phyloP scores from a whole-genome alignment of 1,140 invertebrate species.

The Monomorium pharaonis region DNA sequence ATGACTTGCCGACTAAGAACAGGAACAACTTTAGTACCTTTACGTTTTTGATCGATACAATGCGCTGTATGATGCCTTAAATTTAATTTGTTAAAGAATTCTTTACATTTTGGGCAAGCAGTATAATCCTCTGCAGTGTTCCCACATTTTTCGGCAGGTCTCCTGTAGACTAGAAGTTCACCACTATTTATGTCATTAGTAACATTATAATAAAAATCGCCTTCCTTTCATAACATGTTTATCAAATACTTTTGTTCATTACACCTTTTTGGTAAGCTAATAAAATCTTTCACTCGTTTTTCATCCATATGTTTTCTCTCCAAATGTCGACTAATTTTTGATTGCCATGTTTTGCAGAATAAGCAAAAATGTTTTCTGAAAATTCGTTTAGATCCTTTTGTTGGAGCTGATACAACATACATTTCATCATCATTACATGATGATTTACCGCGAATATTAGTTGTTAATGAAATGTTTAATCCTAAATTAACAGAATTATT shows the following conservation, averaged over 20 bases:
- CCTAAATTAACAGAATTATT: background rate
- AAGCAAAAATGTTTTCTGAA: conserved; percentile 34
- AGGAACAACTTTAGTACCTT: background rate
- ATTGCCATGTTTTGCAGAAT: conserved; percentile 39
- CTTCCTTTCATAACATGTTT: background rate
- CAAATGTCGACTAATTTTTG: conserved; percentile 21
- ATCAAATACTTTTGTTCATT: background rate
- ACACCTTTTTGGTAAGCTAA: background rate
- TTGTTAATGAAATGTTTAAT: conserved; percentile 17
- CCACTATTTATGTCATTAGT: conserved; percentile 9
- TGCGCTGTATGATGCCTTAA: background rate
- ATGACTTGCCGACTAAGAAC: conserved; percentile 19
- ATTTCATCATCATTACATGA: conserved; percentile 2
- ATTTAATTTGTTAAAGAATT: conserved; percentile 9
- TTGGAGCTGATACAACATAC: background rate
- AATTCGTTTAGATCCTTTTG: conserved; percentile 23
- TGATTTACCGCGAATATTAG: background rate
- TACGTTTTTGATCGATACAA: conserved; percentile 23
- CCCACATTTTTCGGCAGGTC: background rate
- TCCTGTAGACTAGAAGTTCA: conserved; percentile 4
- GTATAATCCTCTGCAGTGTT: background rate
- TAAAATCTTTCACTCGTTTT: conserved; percentile 16
- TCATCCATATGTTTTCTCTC: conserved; percentile 31
- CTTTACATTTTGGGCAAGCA: conserved; percentile 15
- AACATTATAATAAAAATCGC: conserved; percentile 17